Evolutionary conservation across 2,113 vertebrate species (phyloP).

Genomic region (Kobus ellipsiprymnus): DNA sequence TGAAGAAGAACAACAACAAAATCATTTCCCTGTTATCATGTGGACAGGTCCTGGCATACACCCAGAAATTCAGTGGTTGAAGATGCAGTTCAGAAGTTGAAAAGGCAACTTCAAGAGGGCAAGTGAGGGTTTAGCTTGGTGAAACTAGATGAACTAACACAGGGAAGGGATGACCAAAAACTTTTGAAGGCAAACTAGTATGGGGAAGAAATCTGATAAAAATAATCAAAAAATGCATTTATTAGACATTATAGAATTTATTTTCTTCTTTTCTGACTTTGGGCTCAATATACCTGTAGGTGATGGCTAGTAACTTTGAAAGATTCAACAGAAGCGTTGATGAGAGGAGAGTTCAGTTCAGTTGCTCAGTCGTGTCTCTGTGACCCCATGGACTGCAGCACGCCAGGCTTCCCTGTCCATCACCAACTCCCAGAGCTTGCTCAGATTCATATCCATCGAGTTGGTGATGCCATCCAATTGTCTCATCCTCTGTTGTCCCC

Average conservation of each 20-base stretch:
- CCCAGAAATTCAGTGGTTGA: not conserved
- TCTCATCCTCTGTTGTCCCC: not conserved
- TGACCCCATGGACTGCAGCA: not conserved
- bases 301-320: not conserved
- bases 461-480: not conserved
- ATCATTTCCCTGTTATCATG: not conserved
- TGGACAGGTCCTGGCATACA: not conserved
- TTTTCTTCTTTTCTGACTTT: not conserved
- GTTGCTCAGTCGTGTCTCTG: not conserved
- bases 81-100: not conserved
- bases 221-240: not conserved
- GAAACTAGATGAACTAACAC: not conserved
- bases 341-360: not conserved
- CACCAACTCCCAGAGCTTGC: rapidly evolving
- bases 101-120: not conserved
- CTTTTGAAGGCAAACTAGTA: not conserved
- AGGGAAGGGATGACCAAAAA: not conserved
- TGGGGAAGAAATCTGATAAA: not conserved
- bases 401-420: not conserved
- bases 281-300: not conserved
- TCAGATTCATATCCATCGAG: not conserved
- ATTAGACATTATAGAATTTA: not conserved
- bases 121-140: not conserved
- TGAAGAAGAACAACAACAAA: not conserved
- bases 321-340: not conserved